Conservation (phyloP, 2,113 vertebrate genomes). For the Xenopus borealis region DNA sequence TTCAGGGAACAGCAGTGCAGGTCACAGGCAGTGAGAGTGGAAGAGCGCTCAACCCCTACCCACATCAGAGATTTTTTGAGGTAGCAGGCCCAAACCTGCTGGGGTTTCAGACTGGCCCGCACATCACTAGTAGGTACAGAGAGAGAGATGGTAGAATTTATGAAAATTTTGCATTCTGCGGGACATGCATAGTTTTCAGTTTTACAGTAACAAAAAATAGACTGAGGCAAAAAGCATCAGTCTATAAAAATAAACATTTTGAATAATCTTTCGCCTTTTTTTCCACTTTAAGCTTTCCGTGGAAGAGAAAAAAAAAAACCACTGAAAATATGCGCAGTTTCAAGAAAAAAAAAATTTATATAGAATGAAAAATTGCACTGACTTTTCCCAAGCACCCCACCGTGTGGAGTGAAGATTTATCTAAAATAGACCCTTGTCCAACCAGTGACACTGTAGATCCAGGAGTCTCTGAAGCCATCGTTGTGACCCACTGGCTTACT, state of each 20-base stretch:
- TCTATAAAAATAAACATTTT: not conserved
- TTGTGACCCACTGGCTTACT: constrained; percentile 76
- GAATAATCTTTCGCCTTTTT: constrained; percentile 89
- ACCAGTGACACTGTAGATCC: constrained; percentile 84
- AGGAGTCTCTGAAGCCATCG: constrained; percentile 75
- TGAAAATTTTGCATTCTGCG: no score
- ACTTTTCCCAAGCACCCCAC: constrained; percentile 99
- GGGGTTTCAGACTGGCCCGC: no score
- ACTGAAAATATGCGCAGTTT: constrained; percentile 77
- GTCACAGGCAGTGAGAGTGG: no score
- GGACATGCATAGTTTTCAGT: no score
- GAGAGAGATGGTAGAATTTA: no score
- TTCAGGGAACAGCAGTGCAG: no score
- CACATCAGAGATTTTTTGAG: no score
- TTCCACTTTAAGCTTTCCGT: constrained; percentile 78
- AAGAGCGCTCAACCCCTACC: no score
- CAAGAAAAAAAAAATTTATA: constrained; percentile 60
- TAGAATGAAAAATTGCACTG: constrained; percentile 77
- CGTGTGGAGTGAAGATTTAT: constrained; percentile 82
- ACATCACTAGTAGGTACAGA: no score
- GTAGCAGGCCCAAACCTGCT: no score
- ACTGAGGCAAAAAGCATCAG: no score
- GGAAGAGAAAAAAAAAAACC: constrained; percentile 51
- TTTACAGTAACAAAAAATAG: no score
- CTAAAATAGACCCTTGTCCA: constrained; percentile 89